A percentile compares a stretch with the other conserved stretches of the same genome.
Evolutionary conservation across 2,113 vertebrate species (phyloP).

Genomic region (Rattus norvegicus): DNA sequence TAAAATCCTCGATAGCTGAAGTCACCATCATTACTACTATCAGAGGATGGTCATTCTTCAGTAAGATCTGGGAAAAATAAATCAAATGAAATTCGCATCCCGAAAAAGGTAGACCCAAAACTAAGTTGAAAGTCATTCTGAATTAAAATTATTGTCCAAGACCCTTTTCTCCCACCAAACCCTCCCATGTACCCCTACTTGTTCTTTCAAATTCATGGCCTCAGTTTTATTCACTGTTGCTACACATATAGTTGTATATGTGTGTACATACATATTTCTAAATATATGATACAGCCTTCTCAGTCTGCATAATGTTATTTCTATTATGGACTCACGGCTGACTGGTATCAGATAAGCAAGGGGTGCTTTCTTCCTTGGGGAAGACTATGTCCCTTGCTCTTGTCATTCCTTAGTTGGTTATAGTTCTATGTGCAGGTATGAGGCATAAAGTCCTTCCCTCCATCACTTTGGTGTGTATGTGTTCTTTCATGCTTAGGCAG

Average conservation of each 20-base stretch:
- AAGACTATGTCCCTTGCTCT: background rate
- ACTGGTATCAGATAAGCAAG: background rate
- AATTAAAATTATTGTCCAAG: background rate
- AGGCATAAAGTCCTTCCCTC: background rate
- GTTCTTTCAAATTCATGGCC: background rate
- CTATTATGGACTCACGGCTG: background rate
- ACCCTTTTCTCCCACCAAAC: background rate
- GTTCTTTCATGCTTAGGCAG: background rate
- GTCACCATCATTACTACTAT: background rate
- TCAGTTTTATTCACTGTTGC: background rate
- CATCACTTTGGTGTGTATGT: too few relatives aligned
- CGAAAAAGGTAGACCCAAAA: background rate
- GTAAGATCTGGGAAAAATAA: background rate
- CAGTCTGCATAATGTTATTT: background rate
- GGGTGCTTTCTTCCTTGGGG: background rate
- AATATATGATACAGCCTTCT: background rate
- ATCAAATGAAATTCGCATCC: background rate
- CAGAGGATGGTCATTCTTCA: background rate
- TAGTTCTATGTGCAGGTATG: too few relatives aligned
- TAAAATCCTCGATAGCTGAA: conserved; percentile 14
- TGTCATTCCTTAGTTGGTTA: background rate
- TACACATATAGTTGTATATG: background rate
- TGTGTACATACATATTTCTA: background rate
- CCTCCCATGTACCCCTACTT: too few relatives aligned
- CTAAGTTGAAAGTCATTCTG: background rate